Base-by-base conservation (phyloP, 2,888 invertebrate species). In the Acrobasis consociella region DNA sequence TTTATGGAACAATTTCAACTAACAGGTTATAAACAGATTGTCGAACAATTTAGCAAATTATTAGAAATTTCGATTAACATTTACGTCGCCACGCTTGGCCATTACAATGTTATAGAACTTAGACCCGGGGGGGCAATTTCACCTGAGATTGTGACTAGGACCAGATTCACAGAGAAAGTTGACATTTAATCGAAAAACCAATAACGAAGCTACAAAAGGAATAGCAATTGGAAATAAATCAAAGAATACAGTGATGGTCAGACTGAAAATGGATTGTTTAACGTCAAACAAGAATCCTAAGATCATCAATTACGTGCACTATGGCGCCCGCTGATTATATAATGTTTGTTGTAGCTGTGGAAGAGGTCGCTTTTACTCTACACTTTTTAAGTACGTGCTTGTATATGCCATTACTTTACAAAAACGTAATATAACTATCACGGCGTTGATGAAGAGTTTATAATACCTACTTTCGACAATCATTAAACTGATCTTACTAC, bases 71-170 rank as follows among this genome's bases (percentile, higher is more conserved):
- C 56, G 56, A 56, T 56, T 56, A 46, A 56, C 56, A 56, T 56
- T 56, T 56, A 22, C 42, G 17, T 22, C 22, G 56, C 56, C 42
- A 56, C 56, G 56, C 42, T 42, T 42, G 22, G 22, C 56, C 42
- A 56, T 56, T 56, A 56, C 56, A 56, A 16, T 42, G 42, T 56
- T 56, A 42, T 42, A 42, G 22, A 56, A 22, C 13, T 56, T 42
- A 42, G 56, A 42, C 56, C 56, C 56, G 56, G 39, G 42, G n/a
- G 56, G 56, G 56, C 42, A 56, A 42, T 56, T 56, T 56, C 56
- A 56, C 56, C 56, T 56, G 56, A 46, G 22, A 22, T 56, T 17
- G 31, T 31, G 37, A 13, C 10, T 56, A 56, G 56, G 39, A 13
- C 17, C 22, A 56, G 56, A 56, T 17, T 42, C 39, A 42, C 42